Evolutionary conservation across 37 sponge, comb jelly and placozoan genomes (phyloP), one percentile per base, ranked within the genome.

Genomic region (Geodia barretti): DNA sequence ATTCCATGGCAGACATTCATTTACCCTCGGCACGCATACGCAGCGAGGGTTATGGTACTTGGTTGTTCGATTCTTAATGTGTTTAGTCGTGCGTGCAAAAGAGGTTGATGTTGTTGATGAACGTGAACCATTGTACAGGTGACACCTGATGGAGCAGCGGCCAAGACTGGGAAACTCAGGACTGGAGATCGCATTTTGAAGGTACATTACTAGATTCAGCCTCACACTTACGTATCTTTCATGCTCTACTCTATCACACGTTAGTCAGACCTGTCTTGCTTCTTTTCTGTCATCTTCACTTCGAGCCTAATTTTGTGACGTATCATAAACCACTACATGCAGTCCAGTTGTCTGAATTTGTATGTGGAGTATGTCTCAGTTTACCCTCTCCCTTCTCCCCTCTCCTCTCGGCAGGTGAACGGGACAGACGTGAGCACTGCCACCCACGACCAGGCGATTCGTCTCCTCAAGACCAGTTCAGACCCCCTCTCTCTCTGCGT

Each of bases 391-490:
- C n/a, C n/a, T n/a, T n/a, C n/a, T n/a, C n/a, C n/a, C n/a, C n/a
- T n/a, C n/a, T n/a, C n/a, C 11, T 47, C 31, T 68, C 39, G 4
- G 3, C 41, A 92, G 92, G 85, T 83, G 30, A 92, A 92, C 79
- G 81, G 65, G 4, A 41, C 0, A 34, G 92, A 92, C 64, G 60
- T 88, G 37, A 79, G 75, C 30, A 71, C 58, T 11, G 67, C 66
- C 20, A 83, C 81, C 20, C 92, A 92, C 65, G 87, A 92, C 0
- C 68, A 83, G 29, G 88, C 88, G 64, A 79, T 92, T 35, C 64
- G 70, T 9, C 21, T 69, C 3, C 75, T 92, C 5, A 83, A 78
- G 63, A 79, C 74, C 9, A 38, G 73, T 30, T 39, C 70, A 11
- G 84, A 87, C n/a, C 81, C 92, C 21, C 75, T 92, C 19, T n/a